Conservation (phyloP, 64 coral and sea anemone genomes). For the Stichodactyla helianthus region DNA sequence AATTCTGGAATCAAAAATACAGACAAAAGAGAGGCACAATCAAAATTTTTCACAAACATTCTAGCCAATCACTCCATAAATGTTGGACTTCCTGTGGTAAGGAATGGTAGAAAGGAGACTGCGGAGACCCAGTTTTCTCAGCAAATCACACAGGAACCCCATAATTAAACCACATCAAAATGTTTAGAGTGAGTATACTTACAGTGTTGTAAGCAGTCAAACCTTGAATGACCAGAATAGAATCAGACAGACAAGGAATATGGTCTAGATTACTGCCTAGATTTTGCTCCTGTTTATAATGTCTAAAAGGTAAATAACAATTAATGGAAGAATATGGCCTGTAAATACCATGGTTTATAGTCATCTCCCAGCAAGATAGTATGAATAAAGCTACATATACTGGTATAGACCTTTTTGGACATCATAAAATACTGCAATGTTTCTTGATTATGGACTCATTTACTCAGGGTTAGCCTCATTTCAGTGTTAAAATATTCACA, state of each 20-base stretch:
- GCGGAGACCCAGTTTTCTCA: not conserved
- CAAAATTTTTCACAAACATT: not conserved
- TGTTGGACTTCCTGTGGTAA: not conserved
- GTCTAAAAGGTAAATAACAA: not conserved
- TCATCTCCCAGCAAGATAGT: not conserved
- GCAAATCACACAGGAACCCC: not conserved
- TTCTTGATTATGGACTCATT: too few species aligned
- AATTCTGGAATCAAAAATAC: constrained; percentile 23
- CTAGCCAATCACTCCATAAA: not conserved
- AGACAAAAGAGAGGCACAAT: not conserved
- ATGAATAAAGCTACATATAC: too few species aligned
- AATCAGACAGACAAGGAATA: not conserved
- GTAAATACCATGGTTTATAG: too few species aligned
- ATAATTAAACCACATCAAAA: not conserved
- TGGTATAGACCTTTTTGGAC: too few species aligned
- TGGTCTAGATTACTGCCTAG: not conserved
- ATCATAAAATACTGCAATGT: too few species aligned
- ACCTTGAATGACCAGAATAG: constrained; percentile 51
- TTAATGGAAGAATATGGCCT: not conserved
- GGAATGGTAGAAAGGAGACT: not conserved
- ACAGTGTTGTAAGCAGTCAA: constrained; percentile 55
- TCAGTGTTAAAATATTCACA: too few species aligned
- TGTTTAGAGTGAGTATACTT: not conserved
- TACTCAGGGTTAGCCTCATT: too few species aligned
- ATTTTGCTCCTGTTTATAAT: not conserved